A percentile compares a stretch with the other conserved stretches of the same genome.
These are phyloP conservation scores for Gallinago paraguaiae DNA, from an alignment of 2,113 vertebrate species.

Conservation along the genomic window DNA sequence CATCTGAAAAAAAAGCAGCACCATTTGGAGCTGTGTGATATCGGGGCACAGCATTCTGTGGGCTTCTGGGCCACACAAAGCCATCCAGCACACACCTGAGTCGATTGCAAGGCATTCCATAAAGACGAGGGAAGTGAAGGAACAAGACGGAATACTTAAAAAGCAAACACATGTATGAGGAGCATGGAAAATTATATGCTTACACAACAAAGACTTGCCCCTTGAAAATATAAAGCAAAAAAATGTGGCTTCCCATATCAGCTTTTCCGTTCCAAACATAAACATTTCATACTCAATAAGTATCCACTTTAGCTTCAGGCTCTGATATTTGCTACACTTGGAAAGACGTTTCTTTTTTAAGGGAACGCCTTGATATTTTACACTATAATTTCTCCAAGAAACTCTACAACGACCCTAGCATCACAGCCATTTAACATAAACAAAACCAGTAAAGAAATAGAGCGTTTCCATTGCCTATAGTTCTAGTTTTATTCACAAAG, in stretches of 20 bases:
- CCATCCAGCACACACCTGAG: neutral
- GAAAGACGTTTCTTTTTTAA: constrained; percentile 45
- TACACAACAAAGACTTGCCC: neutral
- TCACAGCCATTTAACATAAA: constrained; percentile 1
- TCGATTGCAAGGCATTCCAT: neutral
- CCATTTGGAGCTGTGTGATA: neutral
- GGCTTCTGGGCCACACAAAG: neutral
- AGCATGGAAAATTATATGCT: neutral
- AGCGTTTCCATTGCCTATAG: neutral
- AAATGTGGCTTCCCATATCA: constrained; percentile 13
- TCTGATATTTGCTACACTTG: neutral
- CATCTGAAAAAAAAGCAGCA: neutral
- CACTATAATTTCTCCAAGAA: constrained; percentile 13
- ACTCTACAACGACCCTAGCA: neutral
- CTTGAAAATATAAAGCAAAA: constrained; percentile 38
- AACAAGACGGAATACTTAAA: constrained; percentile 10
- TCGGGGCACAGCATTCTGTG: neutral
- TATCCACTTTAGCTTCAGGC: constrained; percentile 46
- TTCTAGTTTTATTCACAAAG: neutral
- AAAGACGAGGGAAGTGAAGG: neutral
- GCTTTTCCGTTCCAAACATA: constrained; percentile 7
- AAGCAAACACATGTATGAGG: neutral
- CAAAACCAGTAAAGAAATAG: neutral
- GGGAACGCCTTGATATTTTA: constrained; percentile 24
- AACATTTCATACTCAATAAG: constrained; percentile 67